Conservation (phyloP, 2,888 invertebrate species). For the Leptopilina syphax region DNA sequence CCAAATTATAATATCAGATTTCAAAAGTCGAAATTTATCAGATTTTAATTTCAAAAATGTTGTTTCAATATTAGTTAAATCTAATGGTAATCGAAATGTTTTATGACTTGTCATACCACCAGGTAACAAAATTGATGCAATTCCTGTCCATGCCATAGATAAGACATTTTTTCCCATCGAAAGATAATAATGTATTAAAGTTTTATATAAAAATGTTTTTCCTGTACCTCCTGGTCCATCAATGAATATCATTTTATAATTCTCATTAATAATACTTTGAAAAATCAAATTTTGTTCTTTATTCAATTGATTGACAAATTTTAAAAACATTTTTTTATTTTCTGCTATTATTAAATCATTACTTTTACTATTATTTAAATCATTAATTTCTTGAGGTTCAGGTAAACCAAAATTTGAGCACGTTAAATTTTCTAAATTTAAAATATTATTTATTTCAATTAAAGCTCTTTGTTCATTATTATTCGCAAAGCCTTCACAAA, state of each 20-base stretch:
- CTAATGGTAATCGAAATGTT: background rate
- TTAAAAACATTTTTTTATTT: background rate
- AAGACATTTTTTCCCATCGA: background rate
- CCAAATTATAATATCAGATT: too few relatives aligned
- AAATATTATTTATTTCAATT: background rate
- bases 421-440: background rate
- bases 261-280: background rate
- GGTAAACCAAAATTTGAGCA: background rate
- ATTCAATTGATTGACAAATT: background rate
- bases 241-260: background rate
- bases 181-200: background rate
- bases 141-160: background rate
- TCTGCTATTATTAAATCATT: background rate
- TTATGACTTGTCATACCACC: slow-evolving; percentile 1
- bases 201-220: background rate
- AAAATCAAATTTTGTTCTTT: background rate
- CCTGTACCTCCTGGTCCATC: background rate
- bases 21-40: too few relatives aligned
- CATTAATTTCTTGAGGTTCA: background rate
- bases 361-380: background rate
- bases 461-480: background rate
- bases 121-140: slow-evolving; percentile 4
- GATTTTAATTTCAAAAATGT: too few relatives aligned
- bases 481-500: background rate
- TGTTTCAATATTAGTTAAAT: slow-evolving; percentile 7